Conservation (phyloP, 1,140 invertebrate species). For the Branchinecta lindahli region DNA sequence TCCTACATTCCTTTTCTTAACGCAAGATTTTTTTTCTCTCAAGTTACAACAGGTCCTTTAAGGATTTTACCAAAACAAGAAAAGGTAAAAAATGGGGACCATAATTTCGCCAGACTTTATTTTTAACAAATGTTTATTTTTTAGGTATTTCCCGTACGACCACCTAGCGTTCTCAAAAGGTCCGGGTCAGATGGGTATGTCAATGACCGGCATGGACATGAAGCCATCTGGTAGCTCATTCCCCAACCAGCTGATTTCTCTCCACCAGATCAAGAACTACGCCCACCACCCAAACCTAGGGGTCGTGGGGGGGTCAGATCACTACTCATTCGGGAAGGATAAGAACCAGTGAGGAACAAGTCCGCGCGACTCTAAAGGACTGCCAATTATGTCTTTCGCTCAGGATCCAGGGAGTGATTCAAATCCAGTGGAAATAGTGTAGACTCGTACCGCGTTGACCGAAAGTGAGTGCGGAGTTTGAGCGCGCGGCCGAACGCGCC, state of each 20-base stretch:
- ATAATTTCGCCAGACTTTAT: too few species aligned
- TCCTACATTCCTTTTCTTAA: too few species aligned
- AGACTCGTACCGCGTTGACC: too few species aligned
- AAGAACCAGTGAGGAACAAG: background rate
- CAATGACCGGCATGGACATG: slow-evolving; percentile 30
- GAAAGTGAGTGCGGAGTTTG: too few species aligned
- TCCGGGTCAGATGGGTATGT: slow-evolving; percentile 24
- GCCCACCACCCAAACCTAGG: slow-evolving; percentile 56
- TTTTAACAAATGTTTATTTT: slow-evolving; percentile 9
- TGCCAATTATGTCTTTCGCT: slow-evolving; percentile 2
- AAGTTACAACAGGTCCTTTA: too few species aligned
- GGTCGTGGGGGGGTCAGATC: slow-evolving; percentile 13
- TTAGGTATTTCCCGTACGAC: slow-evolving; percentile 68
- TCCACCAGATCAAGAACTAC: slow-evolving; percentile 93
- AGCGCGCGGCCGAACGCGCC: too few species aligned
- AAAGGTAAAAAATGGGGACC: too few species aligned
- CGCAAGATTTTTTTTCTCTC: too few species aligned
- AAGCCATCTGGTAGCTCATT: slow-evolving; percentile 44
- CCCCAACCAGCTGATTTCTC: slow-evolving; percentile 84
- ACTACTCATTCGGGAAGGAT: slow-evolving; percentile 1
- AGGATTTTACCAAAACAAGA: too few species aligned
- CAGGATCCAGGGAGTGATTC: background rate
- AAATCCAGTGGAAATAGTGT: background rate
- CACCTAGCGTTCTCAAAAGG: slow-evolving; percentile 61
- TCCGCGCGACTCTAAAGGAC: slow-evolving; percentile 3